A percentile compares a stretch with the other conserved stretches of the same genome.
These are phyloP conservation scores for Paracentrotus lividus DNA, from an alignment of 53 echinoderm and acorn worm species.

Conservation along the genomic window DNA sequence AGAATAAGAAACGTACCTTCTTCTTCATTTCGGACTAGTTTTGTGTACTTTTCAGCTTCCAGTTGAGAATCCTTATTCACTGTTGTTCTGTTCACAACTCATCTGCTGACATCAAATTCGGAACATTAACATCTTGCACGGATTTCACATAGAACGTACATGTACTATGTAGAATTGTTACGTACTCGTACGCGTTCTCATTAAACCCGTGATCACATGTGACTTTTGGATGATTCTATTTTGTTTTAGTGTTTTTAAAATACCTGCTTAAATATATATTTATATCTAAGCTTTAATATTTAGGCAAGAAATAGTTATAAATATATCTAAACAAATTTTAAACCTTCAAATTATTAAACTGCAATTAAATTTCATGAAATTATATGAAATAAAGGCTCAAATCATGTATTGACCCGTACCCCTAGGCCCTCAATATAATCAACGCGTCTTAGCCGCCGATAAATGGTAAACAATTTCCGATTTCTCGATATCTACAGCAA, in stretches of 20 bases:
- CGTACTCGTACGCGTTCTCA: background rate
- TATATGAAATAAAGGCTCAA: background rate
- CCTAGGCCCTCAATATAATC: background rate
- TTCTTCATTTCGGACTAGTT: conserved; percentile 21
- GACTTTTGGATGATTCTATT: conserved; percentile 41
- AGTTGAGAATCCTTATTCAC: background rate
- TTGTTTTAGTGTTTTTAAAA: background rate
- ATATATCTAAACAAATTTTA: too few species aligned
- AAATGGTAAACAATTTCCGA: conserved; percentile 59
- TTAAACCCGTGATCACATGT: conserved; percentile 45
- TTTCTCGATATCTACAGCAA: background rate
- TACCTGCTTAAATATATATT: too few species aligned
- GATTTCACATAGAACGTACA: background rate
- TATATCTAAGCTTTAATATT: too few species aligned
- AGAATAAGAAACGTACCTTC: conserved; percentile 10
- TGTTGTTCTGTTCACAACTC: background rate
- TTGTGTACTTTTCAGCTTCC: conserved; percentile 7
- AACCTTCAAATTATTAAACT: background rate
- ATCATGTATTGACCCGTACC: background rate
- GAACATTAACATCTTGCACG: background rate
- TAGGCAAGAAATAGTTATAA: too few species aligned
- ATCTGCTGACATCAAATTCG: background rate
- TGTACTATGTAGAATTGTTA: background rate
- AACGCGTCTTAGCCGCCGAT: background rate
- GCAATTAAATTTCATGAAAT: background rate